Conservation (phyloP, 1,140 invertebrate genomes). For the Drosophila nannoptera region DNA sequence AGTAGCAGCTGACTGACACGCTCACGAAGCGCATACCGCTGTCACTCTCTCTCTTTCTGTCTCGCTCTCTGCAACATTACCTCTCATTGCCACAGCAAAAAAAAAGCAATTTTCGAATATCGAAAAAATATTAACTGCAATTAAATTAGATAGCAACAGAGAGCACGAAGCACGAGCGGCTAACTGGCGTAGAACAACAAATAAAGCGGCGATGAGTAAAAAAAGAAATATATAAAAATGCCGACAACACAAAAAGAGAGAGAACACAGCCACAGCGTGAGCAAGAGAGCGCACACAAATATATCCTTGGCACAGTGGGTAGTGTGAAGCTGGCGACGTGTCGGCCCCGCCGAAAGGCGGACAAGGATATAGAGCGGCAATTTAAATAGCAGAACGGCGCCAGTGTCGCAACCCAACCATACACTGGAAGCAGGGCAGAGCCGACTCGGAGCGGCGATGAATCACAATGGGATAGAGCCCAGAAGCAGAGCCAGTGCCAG, state of each 20-base stretch:
- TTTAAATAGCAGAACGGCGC: slow-evolving; percentile 69
- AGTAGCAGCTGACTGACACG: slow-evolving; percentile 7
- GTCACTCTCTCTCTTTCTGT: slow-evolving; percentile 12
- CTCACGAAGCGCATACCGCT: background rate
- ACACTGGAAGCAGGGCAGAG: slow-evolving; percentile 25
- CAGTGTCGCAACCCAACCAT: slow-evolving; percentile 55
- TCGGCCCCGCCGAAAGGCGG: slow-evolving; percentile 41
- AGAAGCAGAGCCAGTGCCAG: background rate
- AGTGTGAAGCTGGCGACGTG: slow-evolving; percentile 64
- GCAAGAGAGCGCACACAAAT: slow-evolving; percentile 12
- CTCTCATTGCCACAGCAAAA: slow-evolving; percentile 18
- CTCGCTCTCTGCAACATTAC: background rate
- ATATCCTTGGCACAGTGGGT: slow-evolving; percentile 22
- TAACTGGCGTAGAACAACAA: slow-evolving; percentile 48
- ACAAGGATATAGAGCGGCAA: slow-evolving; percentile 67
- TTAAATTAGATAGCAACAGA: slow-evolving; percentile 49
- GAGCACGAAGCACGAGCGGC: slow-evolving; percentile 16
- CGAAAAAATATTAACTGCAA: slow-evolving; percentile 66
- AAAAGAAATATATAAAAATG: slow-evolving; percentile 20
- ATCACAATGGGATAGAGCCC: slow-evolving; percentile 29
- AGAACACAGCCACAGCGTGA: background rate
- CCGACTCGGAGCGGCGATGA: slow-evolving; percentile 24
- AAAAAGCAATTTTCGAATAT: slow-evolving; percentile 51
- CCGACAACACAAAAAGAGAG: slow-evolving; percentile 30
- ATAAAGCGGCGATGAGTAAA: slow-evolving; percentile 66